Evolutionary conservation across 2,797 vertebrate genomes (phyloP), one percentile per base, ranked within the genome.

Genomic region (Odontamblyopus rebecca): DNA sequence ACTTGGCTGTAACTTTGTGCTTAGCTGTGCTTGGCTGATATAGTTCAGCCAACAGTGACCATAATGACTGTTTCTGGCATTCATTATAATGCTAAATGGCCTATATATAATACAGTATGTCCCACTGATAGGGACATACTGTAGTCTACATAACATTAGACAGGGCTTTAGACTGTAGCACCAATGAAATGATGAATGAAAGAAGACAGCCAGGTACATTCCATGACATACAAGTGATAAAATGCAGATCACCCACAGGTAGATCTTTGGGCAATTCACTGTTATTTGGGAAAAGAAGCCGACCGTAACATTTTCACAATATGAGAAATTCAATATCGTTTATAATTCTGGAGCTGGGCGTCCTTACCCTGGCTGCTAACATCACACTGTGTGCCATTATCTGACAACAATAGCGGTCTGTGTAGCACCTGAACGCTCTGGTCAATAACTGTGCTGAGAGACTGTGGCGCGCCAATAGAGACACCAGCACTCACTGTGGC

Each of bases 371-470:
- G 73, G 73, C 78, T 74, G 78, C 78, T 84, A 79, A 80, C 74
- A 74, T 82, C 86, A 86, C 81, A 83, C 84, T 85, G 82, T 72
- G 87, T 69, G 74, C 71, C 77, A 84, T 88, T 88, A 88, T 85
- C 68, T 68, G 38, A 12, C 80, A 84, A 89, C 89, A 90, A 86
- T 85, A 74, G 82, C 61, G 1, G 63, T 51, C 74, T 72, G 71
- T 75, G 71, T 61, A 81, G 68, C 86, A 89, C 85, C 87, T 87
- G 85, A 86, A 84, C 74, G 74, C 51, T 60, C 23, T 62, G 82
- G 82, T 90, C 87, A 87, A 88, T 91, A 86, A 84, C 80, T 76
- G 81, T 70, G 78, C 73, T 78, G 79, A 80, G 82, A 75, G 54
- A 67, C 71, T 65, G 77, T 44, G 69, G 78, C 79, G 81, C 69